Evolutionary conservation across 2,797 vertebrate species (phyloP).

Genomic region (Alfaro cultratus): DNA sequence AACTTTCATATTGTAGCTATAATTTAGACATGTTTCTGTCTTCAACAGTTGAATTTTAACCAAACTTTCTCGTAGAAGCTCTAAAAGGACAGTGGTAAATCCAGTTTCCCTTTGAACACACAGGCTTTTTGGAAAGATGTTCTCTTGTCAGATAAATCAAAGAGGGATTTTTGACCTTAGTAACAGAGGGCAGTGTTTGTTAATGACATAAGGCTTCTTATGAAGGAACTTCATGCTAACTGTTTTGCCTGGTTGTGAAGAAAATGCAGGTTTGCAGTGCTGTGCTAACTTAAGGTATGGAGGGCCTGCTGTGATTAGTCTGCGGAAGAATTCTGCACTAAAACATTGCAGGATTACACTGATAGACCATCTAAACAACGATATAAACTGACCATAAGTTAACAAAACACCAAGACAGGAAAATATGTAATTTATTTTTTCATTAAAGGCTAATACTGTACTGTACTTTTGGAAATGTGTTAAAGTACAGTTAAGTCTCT

Average conservation of each 20-base stretch:
- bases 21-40: not conserved
- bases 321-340: not conserved
- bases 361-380: not conserved
- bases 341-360: not conserved
- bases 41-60: not conserved
- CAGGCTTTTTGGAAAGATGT: not conserved
- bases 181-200: not conserved
- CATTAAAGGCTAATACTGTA: not conserved
- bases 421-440: no score
- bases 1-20: not conserved
- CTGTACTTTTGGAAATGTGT: not conserved
- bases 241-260: not conserved
- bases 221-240: not conserved
- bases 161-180: not conserved
- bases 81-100: not conserved
- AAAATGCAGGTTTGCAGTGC: not conserved
- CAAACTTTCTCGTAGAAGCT: not conserved
- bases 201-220: not conserved
- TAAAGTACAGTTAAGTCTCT: not conserved
- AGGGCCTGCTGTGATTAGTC: not conserved
- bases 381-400: not conserved
- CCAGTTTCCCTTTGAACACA: not conserved
- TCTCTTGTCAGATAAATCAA: not conserved
- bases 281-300: not conserved
- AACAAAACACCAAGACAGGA: not conserved